These are phyloP conservation scores for Erebia ligea DNA, from an alignment of 2,888 invertebrate genomes.

Conservation along the genomic window DNA sequence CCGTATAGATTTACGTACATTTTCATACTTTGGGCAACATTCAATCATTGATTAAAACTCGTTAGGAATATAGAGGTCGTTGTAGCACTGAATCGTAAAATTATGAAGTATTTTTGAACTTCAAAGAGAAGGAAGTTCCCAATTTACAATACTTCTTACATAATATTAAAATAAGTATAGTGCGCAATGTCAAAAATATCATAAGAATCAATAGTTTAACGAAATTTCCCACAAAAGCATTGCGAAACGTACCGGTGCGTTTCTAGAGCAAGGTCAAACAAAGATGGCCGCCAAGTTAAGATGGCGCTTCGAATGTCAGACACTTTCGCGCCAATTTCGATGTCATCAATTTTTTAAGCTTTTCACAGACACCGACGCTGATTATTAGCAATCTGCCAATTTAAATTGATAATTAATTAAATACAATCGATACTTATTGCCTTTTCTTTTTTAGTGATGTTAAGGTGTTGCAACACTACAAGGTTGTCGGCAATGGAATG, in stretches of 20 bases:
- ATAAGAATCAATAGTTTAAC: constrained; percentile 61
- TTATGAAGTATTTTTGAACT: not conserved
- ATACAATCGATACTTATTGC: constrained; percentile 5
- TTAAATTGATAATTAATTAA: not conserved
- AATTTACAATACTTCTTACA: constrained; percentile 1
- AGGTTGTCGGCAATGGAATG: constrained; percentile 49
- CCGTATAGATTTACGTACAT: too few relatives aligned
- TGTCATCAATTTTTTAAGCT: constrained; percentile 45
- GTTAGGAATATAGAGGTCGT: not conserved
- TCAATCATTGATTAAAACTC: too few relatives aligned
- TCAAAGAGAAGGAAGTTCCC: constrained; percentile 1
- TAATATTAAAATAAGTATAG: not conserved
- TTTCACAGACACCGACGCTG: constrained; percentile 15
- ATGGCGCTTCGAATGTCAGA: constrained; percentile 68
- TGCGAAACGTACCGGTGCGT: constrained; percentile 70
- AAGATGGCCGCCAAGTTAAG: constrained; percentile 69
- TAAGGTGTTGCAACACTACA: constrained; percentile 55
- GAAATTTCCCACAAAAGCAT: constrained; percentile 70
- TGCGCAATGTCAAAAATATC: constrained; percentile 35
- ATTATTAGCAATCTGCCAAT: constrained; percentile 22
- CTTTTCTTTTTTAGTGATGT: constrained; percentile 40
- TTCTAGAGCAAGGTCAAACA: constrained; percentile 77
- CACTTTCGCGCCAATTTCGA: constrained; percentile 67
- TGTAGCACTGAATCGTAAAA: not conserved
- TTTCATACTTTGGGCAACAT: too few relatives aligned